These are phyloP conservation scores for Alfaro cultratus DNA, from an alignment of 2,797 vertebrate genomes.

Conservation along the genomic window DNA sequence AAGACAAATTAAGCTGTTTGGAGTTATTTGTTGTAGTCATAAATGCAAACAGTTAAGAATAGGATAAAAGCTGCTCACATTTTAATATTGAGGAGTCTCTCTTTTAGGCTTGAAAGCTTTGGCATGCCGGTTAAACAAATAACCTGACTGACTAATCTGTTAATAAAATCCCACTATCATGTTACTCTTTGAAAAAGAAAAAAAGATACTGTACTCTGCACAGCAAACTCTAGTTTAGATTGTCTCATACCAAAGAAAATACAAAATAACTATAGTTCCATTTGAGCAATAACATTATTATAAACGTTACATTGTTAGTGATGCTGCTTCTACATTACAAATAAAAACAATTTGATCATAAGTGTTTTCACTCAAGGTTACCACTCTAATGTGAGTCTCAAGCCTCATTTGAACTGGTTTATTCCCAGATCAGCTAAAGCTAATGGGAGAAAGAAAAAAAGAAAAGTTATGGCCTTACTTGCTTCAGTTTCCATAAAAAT, in stretches of 20 bases:
- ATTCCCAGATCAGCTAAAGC: neutral
- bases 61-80: neutral
- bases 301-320: neutral
- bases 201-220: neutral
- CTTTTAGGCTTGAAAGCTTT: neutral
- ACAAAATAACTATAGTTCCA: neutral
- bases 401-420: neutral
- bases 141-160: neutral
- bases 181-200: neutral
- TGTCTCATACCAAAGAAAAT: neutral
- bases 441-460: neutral
- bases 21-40: neutral
- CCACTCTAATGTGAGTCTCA: neutral
- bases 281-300: no score
- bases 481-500: slow-evolving; percentile 75
- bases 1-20: neutral
- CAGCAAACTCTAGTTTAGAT: neutral
- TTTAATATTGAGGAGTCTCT: neutral
- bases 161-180: neutral
- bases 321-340: neutral
- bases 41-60: neutral
- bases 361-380: neutral
- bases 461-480: slow-evolving; percentile 62
- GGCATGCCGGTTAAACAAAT: neutral
- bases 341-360: neutral